Percentiles rank a stretch among this genome's conserved stretches.
These are phyloP conservation scores for Thaleichthys pacificus DNA, from an alignment of 2,797 vertebrate genomes.

Conservation along the genomic window DNA sequence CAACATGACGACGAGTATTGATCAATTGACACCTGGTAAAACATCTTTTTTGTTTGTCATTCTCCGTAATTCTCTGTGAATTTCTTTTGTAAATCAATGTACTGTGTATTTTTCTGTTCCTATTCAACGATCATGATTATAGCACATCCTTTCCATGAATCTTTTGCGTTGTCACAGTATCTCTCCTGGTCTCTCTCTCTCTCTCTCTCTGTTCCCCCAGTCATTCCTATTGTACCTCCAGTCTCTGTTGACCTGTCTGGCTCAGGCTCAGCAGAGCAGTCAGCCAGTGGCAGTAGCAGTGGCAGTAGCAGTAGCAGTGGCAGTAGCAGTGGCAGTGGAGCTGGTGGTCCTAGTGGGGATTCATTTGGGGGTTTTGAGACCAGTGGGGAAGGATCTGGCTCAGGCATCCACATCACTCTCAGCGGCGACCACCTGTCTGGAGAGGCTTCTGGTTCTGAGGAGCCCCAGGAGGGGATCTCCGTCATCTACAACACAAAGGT, in stretches of 20 bases:
- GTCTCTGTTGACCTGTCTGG: constrained; percentile 55
- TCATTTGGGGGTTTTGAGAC: constrained; percentile 41
- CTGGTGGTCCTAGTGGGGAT: constrained; percentile 37
- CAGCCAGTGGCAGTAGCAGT: constrained; percentile 30
- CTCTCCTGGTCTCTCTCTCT: background rate
- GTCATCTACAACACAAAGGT: constrained; percentile 38
- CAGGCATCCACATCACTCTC: constrained; percentile 45
- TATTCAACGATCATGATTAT: background rate
- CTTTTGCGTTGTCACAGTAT: background rate
- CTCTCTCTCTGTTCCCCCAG: constrained; percentile 33
- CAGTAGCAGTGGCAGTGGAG: background rate
- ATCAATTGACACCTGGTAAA: constrained; percentile 48
- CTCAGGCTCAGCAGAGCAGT: constrained; percentile 60
- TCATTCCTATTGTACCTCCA: constrained; percentile 59
- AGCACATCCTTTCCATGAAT: no score
- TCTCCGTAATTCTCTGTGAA: background rate
- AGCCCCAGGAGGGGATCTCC: constrained; percentile 47
- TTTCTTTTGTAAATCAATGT: background rate
- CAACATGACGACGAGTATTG: constrained; percentile 34
- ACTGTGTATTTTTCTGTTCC: background rate
- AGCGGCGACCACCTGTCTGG: constrained; percentile 48
- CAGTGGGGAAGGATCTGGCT: constrained; percentile 50
- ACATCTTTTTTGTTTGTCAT: background rate
- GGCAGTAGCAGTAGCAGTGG: constrained; percentile 19
- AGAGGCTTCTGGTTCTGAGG: constrained; percentile 50